Percentiles rank a stretch among this genome's conserved stretches.
These are phyloP conservation scores for Chrysomallon squamiferum DNA, from an alignment of 1,140 invertebrate genomes.

Conservation along the genomic window DNA sequence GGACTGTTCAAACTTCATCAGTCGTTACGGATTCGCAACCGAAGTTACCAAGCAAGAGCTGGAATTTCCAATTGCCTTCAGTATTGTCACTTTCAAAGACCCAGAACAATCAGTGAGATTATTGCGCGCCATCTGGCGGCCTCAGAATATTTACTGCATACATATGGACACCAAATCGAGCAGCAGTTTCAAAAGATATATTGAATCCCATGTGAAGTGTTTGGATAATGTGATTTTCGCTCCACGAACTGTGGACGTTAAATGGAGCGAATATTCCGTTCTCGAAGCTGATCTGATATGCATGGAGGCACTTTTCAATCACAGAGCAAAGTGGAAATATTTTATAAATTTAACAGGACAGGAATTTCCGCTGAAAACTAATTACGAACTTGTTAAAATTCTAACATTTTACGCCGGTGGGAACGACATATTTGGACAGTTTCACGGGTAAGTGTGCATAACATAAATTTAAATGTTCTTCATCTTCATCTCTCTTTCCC, in stretches of 20 bases:
- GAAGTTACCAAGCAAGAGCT: not conserved
- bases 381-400: constrained; percentile 50
- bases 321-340: constrained; percentile 42
- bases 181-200: constrained; percentile 11
- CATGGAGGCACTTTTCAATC: constrained; percentile 28
- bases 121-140: constrained; percentile 36
- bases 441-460: constrained; percentile 11
- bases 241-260: constrained; percentile 14
- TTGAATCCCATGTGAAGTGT: constrained; percentile 22
- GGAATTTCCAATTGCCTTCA: constrained; percentile 31
- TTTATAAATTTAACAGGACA: constrained; percentile 52
- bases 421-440: constrained; percentile 36
- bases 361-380: constrained; percentile 56
- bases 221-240: constrained; percentile 43
- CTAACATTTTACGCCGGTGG: constrained; percentile 43
- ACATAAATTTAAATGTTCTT: too few species aligned
- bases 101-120: constrained; percentile 38
- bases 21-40: too few species aligned
- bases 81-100: constrained; percentile 25
- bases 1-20: too few species aligned
- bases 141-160: constrained; percentile 50
- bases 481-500: too few species aligned
- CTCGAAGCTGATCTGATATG: constrained; percentile 39
- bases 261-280: constrained; percentile 33
- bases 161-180: constrained; percentile 42